Conservation (phyloP, 1,140 invertebrate genomes). For the Epicauta chinensis region DNA sequence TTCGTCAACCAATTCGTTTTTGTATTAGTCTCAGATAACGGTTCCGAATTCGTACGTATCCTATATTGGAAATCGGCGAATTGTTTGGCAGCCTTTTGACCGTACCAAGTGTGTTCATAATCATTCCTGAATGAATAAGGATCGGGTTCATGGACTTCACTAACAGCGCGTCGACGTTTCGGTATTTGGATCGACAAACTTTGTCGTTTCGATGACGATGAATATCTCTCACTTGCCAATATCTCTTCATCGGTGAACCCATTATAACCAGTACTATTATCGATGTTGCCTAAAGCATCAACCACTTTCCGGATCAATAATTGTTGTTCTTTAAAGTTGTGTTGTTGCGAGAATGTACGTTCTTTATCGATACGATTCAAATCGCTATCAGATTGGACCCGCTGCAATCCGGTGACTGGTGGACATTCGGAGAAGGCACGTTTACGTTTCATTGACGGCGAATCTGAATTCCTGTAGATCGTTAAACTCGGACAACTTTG, state of each 20-base stretch:
- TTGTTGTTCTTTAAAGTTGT: slow-evolving; percentile 59
- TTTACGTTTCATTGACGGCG: slow-evolving; percentile 48
- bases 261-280: slow-evolving; percentile 42
- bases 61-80: slow-evolving; percentile 48
- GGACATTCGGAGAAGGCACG: slow-evolving; percentile 54
- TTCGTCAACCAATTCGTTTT: slow-evolving; percentile 7
- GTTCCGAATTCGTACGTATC: slow-evolving; percentile 24
- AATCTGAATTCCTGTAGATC: slow-evolving; percentile 44
- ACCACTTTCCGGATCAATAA: slow-evolving; percentile 67
- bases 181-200: slow-evolving; percentile 43
- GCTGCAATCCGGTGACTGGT: slow-evolving; percentile 46
- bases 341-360: slow-evolving; percentile 55
- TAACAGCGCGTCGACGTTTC: slow-evolving; percentile 47
- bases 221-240: slow-evolving; percentile 56
- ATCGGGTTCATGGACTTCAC: slow-evolving; percentile 43
- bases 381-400: slow-evolving; percentile 68
- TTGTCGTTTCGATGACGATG: slow-evolving; percentile 51
- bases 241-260: slow-evolving; percentile 48
- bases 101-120: slow-evolving; percentile 63
- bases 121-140: slow-evolving; percentile 43
- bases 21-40: slow-evolving; percentile 15
- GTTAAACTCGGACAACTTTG: slow-evolving; percentile 56
- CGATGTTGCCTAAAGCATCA: slow-evolving; percentile 57
- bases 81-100: slow-evolving; percentile 45
- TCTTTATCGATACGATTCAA: slow-evolving; percentile 68